Conservation (phyloP, 2,888 invertebrate genomes). For the Mesochorus sp. region DNA sequence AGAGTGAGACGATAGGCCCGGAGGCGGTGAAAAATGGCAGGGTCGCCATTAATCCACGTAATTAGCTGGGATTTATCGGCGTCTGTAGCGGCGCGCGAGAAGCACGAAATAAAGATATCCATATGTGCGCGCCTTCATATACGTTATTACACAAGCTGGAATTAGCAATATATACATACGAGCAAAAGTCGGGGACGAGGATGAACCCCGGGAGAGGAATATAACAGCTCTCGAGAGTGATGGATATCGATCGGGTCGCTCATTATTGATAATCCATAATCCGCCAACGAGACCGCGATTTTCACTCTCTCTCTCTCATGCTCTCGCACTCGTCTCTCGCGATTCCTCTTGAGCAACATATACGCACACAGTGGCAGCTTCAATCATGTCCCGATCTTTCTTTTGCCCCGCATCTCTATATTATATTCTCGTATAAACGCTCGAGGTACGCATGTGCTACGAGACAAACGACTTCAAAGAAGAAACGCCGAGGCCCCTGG, state of each 20-base stretch:
- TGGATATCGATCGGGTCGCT: slow-evolving; percentile 75
- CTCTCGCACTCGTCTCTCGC: slow-evolving; percentile 41
- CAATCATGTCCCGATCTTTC: slow-evolving; percentile 66
- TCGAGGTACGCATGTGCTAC: background rate
- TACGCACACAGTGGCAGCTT: slow-evolving; percentile 73
- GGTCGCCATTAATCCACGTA: slow-evolving; percentile 77
- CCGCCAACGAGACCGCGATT: slow-evolving; percentile 73
- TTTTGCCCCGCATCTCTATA: background rate
- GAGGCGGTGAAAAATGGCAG: slow-evolving; percentile 70
- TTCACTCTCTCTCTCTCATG: slow-evolving; percentile 18
- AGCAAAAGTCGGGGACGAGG: slow-evolving; percentile 6
- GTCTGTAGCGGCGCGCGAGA: slow-evolving; percentile 41
- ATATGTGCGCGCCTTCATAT: no score
- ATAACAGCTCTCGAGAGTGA: slow-evolving; percentile 53
- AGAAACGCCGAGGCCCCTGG: slow-evolving; percentile 21
- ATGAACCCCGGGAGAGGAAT: background rate
- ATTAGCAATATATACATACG: slow-evolving; percentile 42
- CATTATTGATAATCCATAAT: slow-evolving; percentile 81
- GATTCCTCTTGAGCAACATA: slow-evolving; percentile 27
- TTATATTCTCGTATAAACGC: background rate
- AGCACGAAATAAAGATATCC: slow-evolving; percentile 23
- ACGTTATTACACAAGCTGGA: slow-evolving; percentile 2
- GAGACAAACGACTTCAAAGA: slow-evolving; percentile 11
- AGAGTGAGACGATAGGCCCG: slow-evolving; percentile 53
- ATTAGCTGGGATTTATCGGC: slow-evolving; percentile 80